These are phyloP conservation scores for Labroides dimidiatus DNA, from an alignment of 2,797 vertebrate species.

Conservation along the genomic window DNA sequence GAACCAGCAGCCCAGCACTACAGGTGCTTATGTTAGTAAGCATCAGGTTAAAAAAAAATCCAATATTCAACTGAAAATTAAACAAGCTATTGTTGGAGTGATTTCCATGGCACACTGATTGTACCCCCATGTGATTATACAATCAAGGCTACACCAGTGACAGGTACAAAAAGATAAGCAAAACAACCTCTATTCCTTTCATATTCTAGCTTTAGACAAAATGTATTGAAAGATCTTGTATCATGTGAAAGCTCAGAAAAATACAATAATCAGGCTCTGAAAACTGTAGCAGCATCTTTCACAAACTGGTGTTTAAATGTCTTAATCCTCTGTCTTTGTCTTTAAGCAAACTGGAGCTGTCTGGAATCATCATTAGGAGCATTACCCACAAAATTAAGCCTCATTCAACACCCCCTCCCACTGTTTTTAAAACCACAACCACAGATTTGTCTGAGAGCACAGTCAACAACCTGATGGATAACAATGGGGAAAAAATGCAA, in stretches of 20 bases:
- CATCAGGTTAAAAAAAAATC: conserved; percentile 17
- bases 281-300: background rate
- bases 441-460: background rate
- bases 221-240: background rate
- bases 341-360: background rate
- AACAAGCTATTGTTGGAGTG: background rate
- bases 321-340: background rate
- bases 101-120: conserved; percentile 2
- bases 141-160: background rate
- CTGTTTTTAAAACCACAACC: background rate
- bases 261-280: background rate
- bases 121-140: background rate
- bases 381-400: background rate
- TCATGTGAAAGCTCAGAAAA: background rate
- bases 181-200: background rate
- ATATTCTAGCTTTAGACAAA: background rate
- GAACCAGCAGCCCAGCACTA: conserved; percentile 6
- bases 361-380: background rate
- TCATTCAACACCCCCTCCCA: background rate
- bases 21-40: background rate
- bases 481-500: background rate
- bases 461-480: conserved; percentile 8
- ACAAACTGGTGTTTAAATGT: background rate
- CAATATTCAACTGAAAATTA: background rate
- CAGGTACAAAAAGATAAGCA: background rate